Conservation (phyloP, 1,140 invertebrate genomes). For the silkworm (Bombyx mori) region ASM3026992v2 NC_085120.1:457001-457500, state of each 20-base stretch:
- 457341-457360: slow-evolving; percentile 23
- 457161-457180: slow-evolving; percentile 2
- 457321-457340: slow-evolving; percentile 11
- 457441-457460: slow-evolving; percentile 23
- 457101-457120: no score
- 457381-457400: slow-evolving; percentile 19
- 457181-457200: slow-evolving; percentile 9
- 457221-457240: slow-evolving; percentile 4
- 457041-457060: no score
- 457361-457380: slow-evolving; percentile 25
- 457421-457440: slow-evolving; percentile 24
- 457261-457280: slow-evolving; percentile 20
- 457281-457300: slow-evolving; percentile 24
- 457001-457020: no score
- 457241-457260: slow-evolving; percentile 9
- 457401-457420: slow-evolving; percentile 25
- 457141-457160: background rate
- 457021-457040: no score
- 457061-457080: no score
- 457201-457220: slow-evolving; percentile 8
- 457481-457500: slow-evolving; percentile 13
- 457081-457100: no score
- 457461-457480: slow-evolving; percentile 21
- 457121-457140: no score
- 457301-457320: slow-evolving; percentile 18